Evolutionary conservation across 2,113 vertebrate species (phyloP), one percentile per base, ranked within the genome.

Genomic region (Podarcis cretensis): DNA sequence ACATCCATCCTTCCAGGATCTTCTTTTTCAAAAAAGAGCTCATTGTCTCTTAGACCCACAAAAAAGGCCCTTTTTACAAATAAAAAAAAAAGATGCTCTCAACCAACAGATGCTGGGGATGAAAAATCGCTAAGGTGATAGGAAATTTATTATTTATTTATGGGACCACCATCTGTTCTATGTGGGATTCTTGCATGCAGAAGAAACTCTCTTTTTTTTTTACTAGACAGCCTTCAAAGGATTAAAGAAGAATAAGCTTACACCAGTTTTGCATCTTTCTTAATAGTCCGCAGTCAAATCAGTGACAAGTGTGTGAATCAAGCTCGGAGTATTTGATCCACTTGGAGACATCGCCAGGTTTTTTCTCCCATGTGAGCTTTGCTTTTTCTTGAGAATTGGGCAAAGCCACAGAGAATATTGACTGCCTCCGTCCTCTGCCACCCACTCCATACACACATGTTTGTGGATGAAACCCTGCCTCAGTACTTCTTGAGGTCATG

Each of bases 141-240:
- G 57, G n/a, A 75, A 75, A 83, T 82, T 65, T 88, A 83, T 88
- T 83, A 88, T 88, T 88, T 88, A 88, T 83, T 88, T 83, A 83
- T 68, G 80, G 71, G 37, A 25, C 87, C 21, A 75, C 80, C 87
- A 88, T 88, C 87, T 88, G 87, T 88, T 63, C 63, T 40, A 13
- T 48, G 37, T n/a, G 66, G 80, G 57, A 30, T 48, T 76, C 63
- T 82, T 43, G 57, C 30, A 75, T 75, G 37, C 37, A 75, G 37
- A 83, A 35, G 20, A 35, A 78, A 57, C 16, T 32, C 69, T 66
- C 6, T 35, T 54, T 54, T 48, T 54, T 48, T 48, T 48, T 59
- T 81, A 43, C 16, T 18, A 48, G 37, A 9, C 23, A 65, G 57
- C 1, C 83, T 30, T 32, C 21, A 35, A 59, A 63, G 20, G 37